These are phyloP conservation scores for Mayetiola destructor DNA, from an alignment of 2,888 invertebrate genomes.

Conservation along the genomic window DNA sequence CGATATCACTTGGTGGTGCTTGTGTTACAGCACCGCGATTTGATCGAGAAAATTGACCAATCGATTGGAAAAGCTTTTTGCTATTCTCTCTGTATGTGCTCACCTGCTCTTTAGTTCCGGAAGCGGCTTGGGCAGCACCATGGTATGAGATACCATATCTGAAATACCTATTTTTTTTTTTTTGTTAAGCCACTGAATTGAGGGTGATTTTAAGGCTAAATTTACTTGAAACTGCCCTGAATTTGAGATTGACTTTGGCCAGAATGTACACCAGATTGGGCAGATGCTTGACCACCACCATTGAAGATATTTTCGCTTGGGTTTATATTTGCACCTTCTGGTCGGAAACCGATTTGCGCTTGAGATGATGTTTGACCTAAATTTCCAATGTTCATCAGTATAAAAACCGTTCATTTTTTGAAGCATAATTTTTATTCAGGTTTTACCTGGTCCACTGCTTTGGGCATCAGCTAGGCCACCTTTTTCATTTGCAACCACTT, in stretches of 20 bases:
- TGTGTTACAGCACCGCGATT: slow-evolving; percentile 19
- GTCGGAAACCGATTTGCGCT: slow-evolving; percentile 76
- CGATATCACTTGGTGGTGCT: slow-evolving; percentile 1
- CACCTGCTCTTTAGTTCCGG: slow-evolving; percentile 48
- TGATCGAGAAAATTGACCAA: slow-evolving; percentile 34
- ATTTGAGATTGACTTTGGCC: slow-evolving; percentile 74
- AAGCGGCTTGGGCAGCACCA: slow-evolving; percentile 70
- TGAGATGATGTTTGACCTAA: slow-evolving; percentile 72
- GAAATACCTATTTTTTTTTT: not conserved
- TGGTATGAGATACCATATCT: slow-evolving; percentile 61
- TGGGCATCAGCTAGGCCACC: slow-evolving; percentile 78
- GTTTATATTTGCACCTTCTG: slow-evolving; percentile 41
- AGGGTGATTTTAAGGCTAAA: not conserved
- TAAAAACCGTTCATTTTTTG: not conserved
- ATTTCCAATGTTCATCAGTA: not conserved
- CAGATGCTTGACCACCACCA: slow-evolving; percentile 64
- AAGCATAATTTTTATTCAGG: not conserved
- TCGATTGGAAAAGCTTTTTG: slow-evolving; percentile 54
- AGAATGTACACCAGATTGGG: slow-evolving; percentile 57
- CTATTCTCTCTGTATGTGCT: slow-evolving; percentile 47
- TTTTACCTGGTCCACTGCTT: slow-evolving; percentile 59
- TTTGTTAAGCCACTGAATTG: not conserved
- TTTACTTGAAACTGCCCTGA: slow-evolving; percentile 53
- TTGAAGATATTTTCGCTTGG: slow-evolving; percentile 43
- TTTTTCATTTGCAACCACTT: slow-evolving; percentile 62